Base-by-base conservation (phyloP, 2,113 vertebrate genomes). In the Sapajus apella region DNA sequence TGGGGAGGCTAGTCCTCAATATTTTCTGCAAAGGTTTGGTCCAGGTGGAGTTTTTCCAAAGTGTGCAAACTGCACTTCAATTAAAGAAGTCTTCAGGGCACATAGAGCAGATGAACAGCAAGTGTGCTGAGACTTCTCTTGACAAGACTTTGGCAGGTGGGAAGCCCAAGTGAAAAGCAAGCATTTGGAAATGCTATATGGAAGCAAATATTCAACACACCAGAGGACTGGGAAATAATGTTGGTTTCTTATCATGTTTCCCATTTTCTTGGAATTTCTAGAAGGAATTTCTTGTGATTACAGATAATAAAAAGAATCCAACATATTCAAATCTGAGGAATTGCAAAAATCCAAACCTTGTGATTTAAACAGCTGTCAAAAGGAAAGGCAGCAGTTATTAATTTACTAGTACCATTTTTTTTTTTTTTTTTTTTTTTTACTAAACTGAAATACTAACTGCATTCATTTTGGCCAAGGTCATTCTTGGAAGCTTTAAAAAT, bases 81-180 rank as follows among this genome's bases (percentile, higher is more conserved):
- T 98, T 98, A 98, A 97, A 98, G 95, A 96, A 95, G 76, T 95
- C 95, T 97, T 97, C 97, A 98, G 95, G 98, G 94, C 94, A 94
- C 70, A 30, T 7, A 66, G 1, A 89, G 91, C 96, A 97, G 97
- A 97, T 92, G 98, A 98, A 90, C 82, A 96, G 88, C 45, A 0
- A 95, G 97, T 75, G 56, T 50, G 30, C 73, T 97, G 97, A 90
- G 97, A 94, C 32, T 93, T 66, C 6, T 8, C 76, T 83, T 93
- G 97, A 91, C 73, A 96, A 97, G 94, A 83, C 1, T 8, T 75
- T 43, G 96, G 88, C 94, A 97, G 95, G 72, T 75, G 79, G 94
- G 77, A 97, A 97, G 35, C 97, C 95, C 77, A 95, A 97, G 77
- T 90, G 52, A 76, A 76, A 96, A 98, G 94, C 47, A 84, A 68